These are phyloP conservation scores for Xerus rutilus DNA, from an alignment of 2,797 vertebrate genomes.

Conservation along the genomic window DNA sequence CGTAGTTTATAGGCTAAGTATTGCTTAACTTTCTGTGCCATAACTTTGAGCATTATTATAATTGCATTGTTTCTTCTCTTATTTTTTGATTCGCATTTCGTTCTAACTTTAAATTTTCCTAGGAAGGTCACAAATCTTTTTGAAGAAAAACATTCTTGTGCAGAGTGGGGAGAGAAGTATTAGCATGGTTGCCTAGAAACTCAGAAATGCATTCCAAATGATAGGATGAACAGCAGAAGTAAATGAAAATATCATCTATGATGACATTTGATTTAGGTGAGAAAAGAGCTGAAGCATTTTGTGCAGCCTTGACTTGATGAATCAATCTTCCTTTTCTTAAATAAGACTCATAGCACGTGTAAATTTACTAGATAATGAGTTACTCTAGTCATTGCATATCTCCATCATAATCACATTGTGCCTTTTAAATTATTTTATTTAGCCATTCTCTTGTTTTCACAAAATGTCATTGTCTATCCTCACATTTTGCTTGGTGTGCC, in stretches of 20 bases:
- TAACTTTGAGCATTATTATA: conserved; percentile 44
- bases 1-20: background rate
- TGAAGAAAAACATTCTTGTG: conserved; percentile 78
- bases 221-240: conserved; percentile 80
- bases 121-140: conserved; percentile 49
- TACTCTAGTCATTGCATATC: conserved; percentile 48
- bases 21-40: background rate
- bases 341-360: conserved; percentile 66
- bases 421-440: conserved; percentile 39
- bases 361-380: conserved; percentile 74
- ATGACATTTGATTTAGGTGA: conserved; percentile 81
- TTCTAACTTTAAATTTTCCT: conserved; percentile 67
- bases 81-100: conserved; percentile 14
- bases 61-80: background rate
- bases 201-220: conserved; percentile 82
- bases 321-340: conserved; percentile 77
- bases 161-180: conserved; percentile 70
- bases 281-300: conserved; percentile 77
- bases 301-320: conserved; percentile 73
- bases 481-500: background rate
- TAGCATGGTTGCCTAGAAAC: conserved; percentile 87
- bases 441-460: conserved; percentile 39
- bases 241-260: conserved; percentile 84
- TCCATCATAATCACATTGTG: conserved; percentile 24
- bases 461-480: conserved; percentile 59